Percentiles rank a stretch among this genome's conserved stretches.
phyloP scores from a whole-genome alignment of 2,797 vertebrate genomes.

The Lepilemur ruficaudatus region DNA sequence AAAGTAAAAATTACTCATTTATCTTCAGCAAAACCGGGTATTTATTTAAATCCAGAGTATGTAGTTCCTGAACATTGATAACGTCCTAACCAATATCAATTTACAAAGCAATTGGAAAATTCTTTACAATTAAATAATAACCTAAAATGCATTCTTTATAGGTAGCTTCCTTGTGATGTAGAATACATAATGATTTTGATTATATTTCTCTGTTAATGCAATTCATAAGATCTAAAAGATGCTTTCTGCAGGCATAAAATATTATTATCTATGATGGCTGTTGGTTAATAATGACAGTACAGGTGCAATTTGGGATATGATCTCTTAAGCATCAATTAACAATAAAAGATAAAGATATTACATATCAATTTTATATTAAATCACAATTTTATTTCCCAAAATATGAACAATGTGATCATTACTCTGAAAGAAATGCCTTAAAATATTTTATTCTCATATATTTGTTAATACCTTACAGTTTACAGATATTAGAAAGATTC shows the following conservation, averaged over 20 bases:
- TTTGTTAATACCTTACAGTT: slow-evolving; percentile 68
- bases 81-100: slow-evolving; percentile 23
- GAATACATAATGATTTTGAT: slow-evolving; percentile 60
- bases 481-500: slow-evolving; percentile 72
- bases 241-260: slow-evolving; percentile 73
- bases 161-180: slow-evolving; percentile 64
- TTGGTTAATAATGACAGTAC: slow-evolving; percentile 72
- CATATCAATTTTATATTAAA: slow-evolving; percentile 69
- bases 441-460: slow-evolving; percentile 67
- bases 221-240: slow-evolving; percentile 64
- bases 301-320: slow-evolving; percentile 70
- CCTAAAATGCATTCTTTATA: slow-evolving; percentile 8
- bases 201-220: slow-evolving; percentile 47
- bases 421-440: slow-evolving; percentile 73
- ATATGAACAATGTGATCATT: slow-evolving; percentile 65
- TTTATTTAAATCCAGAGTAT: slow-evolving; percentile 56
- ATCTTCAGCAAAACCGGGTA: slow-evolving; percentile 49
- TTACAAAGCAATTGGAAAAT: slow-evolving; percentile 45
- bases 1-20: slow-evolving; percentile 36
- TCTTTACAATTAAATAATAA: slow-evolving; percentile 52
- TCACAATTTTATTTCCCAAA: slow-evolving; percentile 77
- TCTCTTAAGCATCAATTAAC: slow-evolving; percentile 81
- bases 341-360: slow-evolving; percentile 69
- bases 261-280: slow-evolving; percentile 67
- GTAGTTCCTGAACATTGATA: slow-evolving; percentile 36